Conservation (phyloP, 2,797 vertebrate species). For the Paguma larvata region DNA sequence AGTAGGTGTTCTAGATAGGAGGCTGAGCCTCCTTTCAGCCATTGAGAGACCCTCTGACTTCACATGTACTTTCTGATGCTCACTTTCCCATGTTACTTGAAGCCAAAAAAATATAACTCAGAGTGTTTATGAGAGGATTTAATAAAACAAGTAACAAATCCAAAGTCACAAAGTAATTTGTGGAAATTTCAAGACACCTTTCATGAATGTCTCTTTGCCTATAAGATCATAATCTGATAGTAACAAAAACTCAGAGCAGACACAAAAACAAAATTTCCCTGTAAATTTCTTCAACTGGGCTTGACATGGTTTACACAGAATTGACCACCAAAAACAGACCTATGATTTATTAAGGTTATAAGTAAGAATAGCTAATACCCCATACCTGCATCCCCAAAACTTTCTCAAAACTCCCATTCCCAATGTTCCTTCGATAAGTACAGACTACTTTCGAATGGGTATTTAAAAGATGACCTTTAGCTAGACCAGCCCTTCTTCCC, state of each 20-base stretch:
- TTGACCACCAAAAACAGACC: not conserved
- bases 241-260: not conserved
- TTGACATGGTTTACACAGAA: not conserved
- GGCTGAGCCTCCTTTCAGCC: not conserved
- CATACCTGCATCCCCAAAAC: not conserved
- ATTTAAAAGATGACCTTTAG: constrained; percentile 35
- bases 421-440: not conserved
- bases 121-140: not conserved
- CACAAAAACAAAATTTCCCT: not conserved
- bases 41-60: not conserved
- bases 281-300: not conserved
- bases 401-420: not conserved
- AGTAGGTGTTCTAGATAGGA: accelerated
- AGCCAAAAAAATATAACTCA: not conserved
- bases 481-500: not conserved
- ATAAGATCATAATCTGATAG: not conserved
- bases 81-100: not conserved
- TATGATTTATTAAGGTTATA: not conserved
- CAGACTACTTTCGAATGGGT: not conserved
- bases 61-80: not conserved
- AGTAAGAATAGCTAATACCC: not conserved
- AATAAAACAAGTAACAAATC: not conserved
- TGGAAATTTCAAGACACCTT: not conserved
- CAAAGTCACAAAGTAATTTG: not conserved
- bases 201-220: not conserved